A percentile compares a stretch with the other conserved stretches of the same genome.
These are phyloP conservation scores for Hylaeus volcanicus DNA, from an alignment of 1,140 invertebrate genomes.

Conservation along the genomic window DNA sequence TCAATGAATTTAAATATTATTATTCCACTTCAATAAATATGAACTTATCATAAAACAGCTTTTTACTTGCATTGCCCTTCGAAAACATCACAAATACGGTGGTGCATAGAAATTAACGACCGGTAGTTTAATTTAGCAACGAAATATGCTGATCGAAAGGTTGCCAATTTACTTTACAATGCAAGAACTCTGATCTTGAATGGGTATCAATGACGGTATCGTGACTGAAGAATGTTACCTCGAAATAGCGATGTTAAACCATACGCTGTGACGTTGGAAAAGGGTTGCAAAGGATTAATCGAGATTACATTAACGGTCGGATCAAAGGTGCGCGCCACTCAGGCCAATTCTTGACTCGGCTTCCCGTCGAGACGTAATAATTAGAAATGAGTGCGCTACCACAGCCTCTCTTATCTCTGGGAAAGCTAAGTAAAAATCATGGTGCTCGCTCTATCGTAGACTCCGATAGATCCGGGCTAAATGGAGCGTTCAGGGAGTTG, in stretches of 20 bases:
- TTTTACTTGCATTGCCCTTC: too few species aligned
- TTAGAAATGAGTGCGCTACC: constrained; percentile 22
- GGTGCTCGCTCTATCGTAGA: background rate
- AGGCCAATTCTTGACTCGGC: background rate
- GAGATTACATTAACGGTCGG: background rate
- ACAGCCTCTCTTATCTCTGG: constrained; percentile 3
- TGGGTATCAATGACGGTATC: background rate
- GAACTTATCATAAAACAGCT: too few species aligned
- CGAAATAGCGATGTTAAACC: background rate
- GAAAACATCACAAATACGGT: too few species aligned
- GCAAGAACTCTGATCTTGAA: background rate
- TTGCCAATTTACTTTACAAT: too few species aligned
- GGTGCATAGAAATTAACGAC: too few species aligned
- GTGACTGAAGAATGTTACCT: background rate
- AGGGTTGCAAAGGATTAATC: background rate
- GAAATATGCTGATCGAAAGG: too few species aligned
- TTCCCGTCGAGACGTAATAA: constrained; percentile 10
- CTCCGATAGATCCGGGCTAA: constrained; percentile 38
- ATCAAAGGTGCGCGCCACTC: background rate
- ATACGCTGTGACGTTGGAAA: background rate
- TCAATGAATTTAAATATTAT: too few species aligned
- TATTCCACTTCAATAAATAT: too few species aligned
- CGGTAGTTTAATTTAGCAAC: too few species aligned
- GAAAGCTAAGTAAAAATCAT: constrained; percentile 2
- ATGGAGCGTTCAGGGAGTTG: constrained; percentile 35